Conservation (phyloP, 2,797 vertebrate genomes). For the Spondyliosoma cantharus region DNA sequence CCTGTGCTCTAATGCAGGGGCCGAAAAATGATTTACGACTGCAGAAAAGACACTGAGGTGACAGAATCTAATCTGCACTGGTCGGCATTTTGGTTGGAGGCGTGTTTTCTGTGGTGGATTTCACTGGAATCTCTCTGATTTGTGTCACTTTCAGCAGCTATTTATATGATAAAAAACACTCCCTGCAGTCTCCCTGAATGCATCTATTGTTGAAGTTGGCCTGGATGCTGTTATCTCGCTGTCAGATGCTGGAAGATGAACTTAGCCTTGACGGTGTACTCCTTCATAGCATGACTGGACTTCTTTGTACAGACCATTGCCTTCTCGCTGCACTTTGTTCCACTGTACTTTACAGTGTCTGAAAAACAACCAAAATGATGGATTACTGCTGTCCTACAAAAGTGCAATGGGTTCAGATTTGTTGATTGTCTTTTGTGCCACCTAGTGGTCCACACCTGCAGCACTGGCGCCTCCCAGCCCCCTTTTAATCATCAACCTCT, state of each 20-base stretch:
- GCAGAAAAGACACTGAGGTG: constrained; percentile 33
- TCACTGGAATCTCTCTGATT: constrained; percentile 40
- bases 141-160: constrained; percentile 58
- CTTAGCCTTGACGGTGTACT: constrained; percentile 59
- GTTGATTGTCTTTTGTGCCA: constrained; percentile 67
- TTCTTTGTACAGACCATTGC: constrained; percentile 34
- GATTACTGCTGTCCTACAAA: constrained; percentile 3
- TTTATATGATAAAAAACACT: constrained; percentile 42
- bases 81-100: constrained; percentile 30
- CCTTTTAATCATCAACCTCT: constrained; percentile 9
- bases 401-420: constrained; percentile 8
- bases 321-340: constrained; percentile 28
- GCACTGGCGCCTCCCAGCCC: too few species aligned
- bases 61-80: constrained; percentile 47
- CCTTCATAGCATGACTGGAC: constrained; percentile 41
- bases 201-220: constrained; percentile 59
- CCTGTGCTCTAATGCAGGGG: constrained; percentile 23
- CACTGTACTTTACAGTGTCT: background rate
- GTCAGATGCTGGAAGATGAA: constrained; percentile 46
- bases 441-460: constrained; percentile 69
- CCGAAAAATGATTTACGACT: constrained; percentile 22
- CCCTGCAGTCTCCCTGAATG: constrained; percentile 54
- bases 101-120: constrained; percentile 24
- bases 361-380: constrained; percentile 17
- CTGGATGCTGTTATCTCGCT: constrained; percentile 53